These are phyloP conservation scores for Ennomos fuscantarius DNA, from an alignment of 2,888 invertebrate genomes.

Conservation along the genomic window DNA sequence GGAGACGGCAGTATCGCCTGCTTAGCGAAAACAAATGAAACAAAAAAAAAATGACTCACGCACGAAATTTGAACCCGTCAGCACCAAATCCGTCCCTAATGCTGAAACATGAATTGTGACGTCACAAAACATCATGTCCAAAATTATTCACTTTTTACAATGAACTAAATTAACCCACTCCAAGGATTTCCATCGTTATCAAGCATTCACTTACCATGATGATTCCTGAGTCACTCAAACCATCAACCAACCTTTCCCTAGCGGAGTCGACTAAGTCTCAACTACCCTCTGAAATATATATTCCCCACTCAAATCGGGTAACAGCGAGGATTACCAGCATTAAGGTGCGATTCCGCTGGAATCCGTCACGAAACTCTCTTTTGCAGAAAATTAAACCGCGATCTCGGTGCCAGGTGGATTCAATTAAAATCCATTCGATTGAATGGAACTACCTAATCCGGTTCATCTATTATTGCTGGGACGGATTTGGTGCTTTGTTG, in stretches of 20 bases:
- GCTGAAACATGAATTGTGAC: no score
- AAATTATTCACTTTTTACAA: no score
- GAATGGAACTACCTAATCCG: slow-evolving; percentile 66
- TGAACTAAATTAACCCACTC: no score
- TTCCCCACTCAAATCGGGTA: slow-evolving; percentile 1
- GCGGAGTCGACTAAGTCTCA: background rate
- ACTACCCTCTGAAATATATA: background rate
- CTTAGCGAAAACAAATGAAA: no score
- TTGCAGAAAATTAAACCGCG: slow-evolving; percentile 50
- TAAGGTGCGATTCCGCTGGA: slow-evolving; percentile 25
- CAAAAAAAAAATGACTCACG: no score
- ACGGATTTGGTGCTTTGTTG: slow-evolving; percentile 25
- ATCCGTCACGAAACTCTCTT: slow-evolving; percentile 46
- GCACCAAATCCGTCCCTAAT: no score
- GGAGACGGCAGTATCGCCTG: no score
- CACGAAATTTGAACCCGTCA: no score
- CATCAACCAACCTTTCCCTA: background rate
- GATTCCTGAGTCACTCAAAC: no score
- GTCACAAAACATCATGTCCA: no score
- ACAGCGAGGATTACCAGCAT: slow-evolving; percentile 23
- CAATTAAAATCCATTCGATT: slow-evolving; percentile 77
- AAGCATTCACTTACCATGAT: no score
- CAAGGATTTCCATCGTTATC: no score
- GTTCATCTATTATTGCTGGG: slow-evolving; percentile 54
- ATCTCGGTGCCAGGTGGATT: slow-evolving; percentile 60